Evolutionary conservation across 2,888 invertebrate species (phyloP).

Genomic region (Euspilapteryx auroguttella): DNA sequence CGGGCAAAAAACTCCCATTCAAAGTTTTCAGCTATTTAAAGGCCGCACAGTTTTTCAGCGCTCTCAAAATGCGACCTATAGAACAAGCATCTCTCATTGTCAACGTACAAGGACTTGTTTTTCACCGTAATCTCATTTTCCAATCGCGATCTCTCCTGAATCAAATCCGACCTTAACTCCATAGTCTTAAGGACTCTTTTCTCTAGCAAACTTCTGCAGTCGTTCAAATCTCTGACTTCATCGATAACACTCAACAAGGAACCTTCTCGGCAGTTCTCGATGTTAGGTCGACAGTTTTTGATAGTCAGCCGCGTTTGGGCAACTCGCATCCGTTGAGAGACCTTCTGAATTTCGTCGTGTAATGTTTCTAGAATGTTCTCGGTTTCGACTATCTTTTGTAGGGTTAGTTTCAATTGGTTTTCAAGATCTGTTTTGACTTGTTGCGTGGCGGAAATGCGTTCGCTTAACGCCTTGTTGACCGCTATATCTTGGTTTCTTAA

Average conservation of each 20-base stretch:
- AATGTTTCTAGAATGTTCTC: slow-evolving; percentile 40
- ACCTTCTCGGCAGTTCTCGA: slow-evolving; percentile 48
- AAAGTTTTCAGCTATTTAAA: no score
- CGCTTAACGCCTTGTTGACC: slow-evolving; percentile 73
- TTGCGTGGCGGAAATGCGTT: slow-evolving; percentile 74
- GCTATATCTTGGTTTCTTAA: slow-evolving; percentile 78
- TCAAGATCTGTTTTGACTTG: slow-evolving; percentile 72
- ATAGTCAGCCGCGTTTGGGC: slow-evolving; percentile 44
- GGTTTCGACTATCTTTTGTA: slow-evolving; percentile 39
- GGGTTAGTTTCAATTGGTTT: slow-evolving; percentile 62
- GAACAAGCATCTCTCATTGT: slow-evolving; percentile 38
- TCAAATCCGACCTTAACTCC: slow-evolving; percentile 34
- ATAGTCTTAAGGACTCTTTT: slow-evolving; percentile 35
- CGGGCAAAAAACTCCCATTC: no score
- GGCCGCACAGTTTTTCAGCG: slow-evolving; percentile 46
- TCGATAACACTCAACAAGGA: slow-evolving; percentile 38
- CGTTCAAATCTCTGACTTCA: slow-evolving; percentile 41
- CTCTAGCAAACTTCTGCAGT: slow-evolving; percentile 38
- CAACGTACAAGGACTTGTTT: slow-evolving; percentile 37
- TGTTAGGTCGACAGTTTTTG: slow-evolving; percentile 35
- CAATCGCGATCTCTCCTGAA: slow-evolving; percentile 34
- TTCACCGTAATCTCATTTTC: slow-evolving; percentile 50
- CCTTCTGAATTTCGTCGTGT: slow-evolving; percentile 41
- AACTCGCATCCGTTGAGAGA: slow-evolving; percentile 41
- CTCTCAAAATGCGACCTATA: slow-evolving; percentile 44